phyloP scores from a whole-genome alignment of 2,113 vertebrate genomes.

The Lagopus leucura region DNA sequence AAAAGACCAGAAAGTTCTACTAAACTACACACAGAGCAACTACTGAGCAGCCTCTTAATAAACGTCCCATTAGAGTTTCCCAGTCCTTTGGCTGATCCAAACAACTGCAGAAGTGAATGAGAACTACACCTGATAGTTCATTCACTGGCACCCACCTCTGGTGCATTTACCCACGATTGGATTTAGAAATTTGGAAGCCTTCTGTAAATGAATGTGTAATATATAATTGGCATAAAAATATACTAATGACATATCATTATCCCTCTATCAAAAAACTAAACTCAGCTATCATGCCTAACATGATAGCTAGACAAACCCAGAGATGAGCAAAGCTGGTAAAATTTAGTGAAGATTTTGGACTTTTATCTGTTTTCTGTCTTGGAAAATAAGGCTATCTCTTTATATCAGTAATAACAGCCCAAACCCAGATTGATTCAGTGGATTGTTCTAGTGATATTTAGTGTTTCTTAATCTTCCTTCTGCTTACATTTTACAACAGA shows the following conservation, averaged over 20 bases:
- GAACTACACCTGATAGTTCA: not conserved
- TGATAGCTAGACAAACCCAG: not conserved
- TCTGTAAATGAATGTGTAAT: fast-evolving
- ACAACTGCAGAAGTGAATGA: not conserved
- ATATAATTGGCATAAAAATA: not conserved
- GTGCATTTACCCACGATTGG: not conserved
- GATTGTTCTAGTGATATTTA: conserved; percentile 8
- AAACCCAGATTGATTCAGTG: not conserved
- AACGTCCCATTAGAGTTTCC: not conserved
- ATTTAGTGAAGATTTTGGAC: not conserved
- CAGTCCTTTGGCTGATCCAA: not conserved
- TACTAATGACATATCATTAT: not conserved
- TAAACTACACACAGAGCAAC: too few species aligned
- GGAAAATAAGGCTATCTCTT: not conserved
- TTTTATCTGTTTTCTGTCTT: fast-evolving
- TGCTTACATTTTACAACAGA: not conserved
- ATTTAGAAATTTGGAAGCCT: not conserved
- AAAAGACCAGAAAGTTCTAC: too few species aligned
- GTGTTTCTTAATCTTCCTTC: not conserved
- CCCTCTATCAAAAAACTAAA: not conserved
- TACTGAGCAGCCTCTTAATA: not conserved
- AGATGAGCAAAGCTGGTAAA: not conserved
- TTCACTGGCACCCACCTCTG: not conserved
- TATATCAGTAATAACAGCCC: not conserved
- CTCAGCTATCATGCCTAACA: not conserved